phyloP scores from a whole-genome alignment of 2,797 vertebrate species.

The Amphiprion clarkii region DNA sequence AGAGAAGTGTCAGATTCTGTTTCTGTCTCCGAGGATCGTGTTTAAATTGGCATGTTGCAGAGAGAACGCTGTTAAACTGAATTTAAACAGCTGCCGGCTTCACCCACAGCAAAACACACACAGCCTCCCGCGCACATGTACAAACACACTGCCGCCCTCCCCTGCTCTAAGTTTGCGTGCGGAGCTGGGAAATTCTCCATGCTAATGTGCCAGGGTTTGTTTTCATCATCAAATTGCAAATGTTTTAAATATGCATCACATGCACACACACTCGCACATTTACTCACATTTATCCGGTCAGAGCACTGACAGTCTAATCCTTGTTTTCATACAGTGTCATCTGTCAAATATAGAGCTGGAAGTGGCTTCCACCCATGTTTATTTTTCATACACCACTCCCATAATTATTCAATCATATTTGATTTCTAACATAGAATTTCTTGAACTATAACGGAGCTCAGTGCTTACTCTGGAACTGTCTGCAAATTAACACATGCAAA shows the following conservation, averaged over 20 bases:
- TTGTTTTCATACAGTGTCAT: constrained; percentile 71
- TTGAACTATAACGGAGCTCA: constrained; percentile 28
- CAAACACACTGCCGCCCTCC: constrained; percentile 64
- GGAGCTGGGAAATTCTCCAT: constrained; percentile 78
- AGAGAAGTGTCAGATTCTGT: constrained; percentile 66
- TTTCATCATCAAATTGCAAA: constrained; percentile 85
- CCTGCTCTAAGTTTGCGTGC: constrained; percentile 81
- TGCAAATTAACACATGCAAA: constrained; percentile 39
- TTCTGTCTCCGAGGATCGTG: constrained; percentile 73
- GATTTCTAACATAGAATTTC: constrained; percentile 45
- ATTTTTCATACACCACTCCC: constrained; percentile 61
- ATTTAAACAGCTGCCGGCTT: constrained; percentile 83
- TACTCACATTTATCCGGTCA: constrained; percentile 58
- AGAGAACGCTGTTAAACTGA: constrained; percentile 69
- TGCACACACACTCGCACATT: constrained; percentile 28
- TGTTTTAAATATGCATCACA: constrained; percentile 82
- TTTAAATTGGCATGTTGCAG: constrained; percentile 80
- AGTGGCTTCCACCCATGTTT: constrained; percentile 65
- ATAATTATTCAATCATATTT: constrained; percentile 63
- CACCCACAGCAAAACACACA: constrained; percentile 57
- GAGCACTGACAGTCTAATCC: constrained; percentile 64
- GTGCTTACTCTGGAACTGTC: constrained; percentile 24
- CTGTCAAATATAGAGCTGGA: constrained; percentile 66
- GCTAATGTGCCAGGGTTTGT: constrained; percentile 84
- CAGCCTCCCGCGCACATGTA: constrained; percentile 10